Evolutionary conservation across 1,140 invertebrate genomes (phyloP).

Genomic region (Lordiphosa clarofinis): DNA sequence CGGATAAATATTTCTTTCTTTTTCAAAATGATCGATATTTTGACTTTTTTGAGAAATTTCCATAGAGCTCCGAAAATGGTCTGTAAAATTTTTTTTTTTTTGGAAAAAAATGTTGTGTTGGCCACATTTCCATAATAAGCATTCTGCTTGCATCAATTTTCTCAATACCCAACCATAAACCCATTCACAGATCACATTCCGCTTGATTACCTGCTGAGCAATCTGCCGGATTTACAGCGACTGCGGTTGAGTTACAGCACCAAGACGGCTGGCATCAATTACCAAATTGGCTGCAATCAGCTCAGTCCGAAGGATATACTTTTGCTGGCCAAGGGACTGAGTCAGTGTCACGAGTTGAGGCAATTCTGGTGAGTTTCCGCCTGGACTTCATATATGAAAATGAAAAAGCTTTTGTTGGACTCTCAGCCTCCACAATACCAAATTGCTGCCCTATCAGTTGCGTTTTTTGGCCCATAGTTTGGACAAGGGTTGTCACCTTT

Average conservation of each 20-base stretch:
- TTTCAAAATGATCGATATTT: too few species aligned
- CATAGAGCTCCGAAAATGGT: too few species aligned
- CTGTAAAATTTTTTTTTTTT: too few species aligned
- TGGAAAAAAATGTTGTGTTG: too few species aligned
- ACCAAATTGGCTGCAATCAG: conserved; percentile 74
- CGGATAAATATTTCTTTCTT: too few species aligned
- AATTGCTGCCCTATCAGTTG: conserved; percentile 68
- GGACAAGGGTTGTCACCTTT: conserved; percentile 71
- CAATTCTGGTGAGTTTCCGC: conserved; percentile 59
- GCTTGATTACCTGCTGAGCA: conserved; percentile 78
- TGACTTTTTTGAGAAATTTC: too few species aligned
- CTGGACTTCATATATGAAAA: background rate
- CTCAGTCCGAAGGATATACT: conserved; percentile 63
- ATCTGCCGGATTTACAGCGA: conserved; percentile 75
- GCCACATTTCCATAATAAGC: too few species aligned
- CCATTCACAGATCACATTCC: conserved; percentile 77
- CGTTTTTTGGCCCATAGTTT: conserved; percentile 63
- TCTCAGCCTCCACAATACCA: conserved; percentile 68
- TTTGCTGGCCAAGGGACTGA: conserved; percentile 62
- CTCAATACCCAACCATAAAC: background rate
- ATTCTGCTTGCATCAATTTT: too few species aligned
- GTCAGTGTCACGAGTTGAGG: conserved; percentile 64
- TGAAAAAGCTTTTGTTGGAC: too few species aligned
- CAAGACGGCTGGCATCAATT: conserved; percentile 73
- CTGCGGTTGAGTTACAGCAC: conserved; percentile 74